Conservation (phyloP, 2,797 vertebrate genomes). For the Sorex maritimensis region DNA sequence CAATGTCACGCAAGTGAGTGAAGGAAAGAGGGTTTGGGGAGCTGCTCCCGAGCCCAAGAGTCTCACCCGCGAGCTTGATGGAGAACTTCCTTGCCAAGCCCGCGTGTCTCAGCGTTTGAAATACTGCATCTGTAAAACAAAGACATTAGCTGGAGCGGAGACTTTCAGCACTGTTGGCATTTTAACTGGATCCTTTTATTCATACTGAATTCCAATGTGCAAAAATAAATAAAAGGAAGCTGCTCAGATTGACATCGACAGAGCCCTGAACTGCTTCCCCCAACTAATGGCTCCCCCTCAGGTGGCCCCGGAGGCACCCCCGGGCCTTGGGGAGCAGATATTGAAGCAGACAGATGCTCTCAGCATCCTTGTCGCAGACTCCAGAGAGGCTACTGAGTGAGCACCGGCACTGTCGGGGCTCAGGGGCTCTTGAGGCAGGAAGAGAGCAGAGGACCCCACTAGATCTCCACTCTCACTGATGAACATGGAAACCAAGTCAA, state of each 20-base stretch:
- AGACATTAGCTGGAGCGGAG: neutral
- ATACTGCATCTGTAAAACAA: constrained; percentile 28
- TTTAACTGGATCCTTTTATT: neutral
- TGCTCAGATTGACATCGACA: neutral
- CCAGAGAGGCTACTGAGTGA: neutral
- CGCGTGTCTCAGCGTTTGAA: neutral
- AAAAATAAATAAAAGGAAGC: constrained; percentile 3
- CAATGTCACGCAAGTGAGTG: neutral
- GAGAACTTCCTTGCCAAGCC: neutral
- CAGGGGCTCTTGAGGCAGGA: neutral
- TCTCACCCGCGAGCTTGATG: neutral
- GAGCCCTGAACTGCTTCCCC: neutral
- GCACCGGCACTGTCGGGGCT: neutral
- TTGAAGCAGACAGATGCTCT: neutral
- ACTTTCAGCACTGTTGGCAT: neutral
- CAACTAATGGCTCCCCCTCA: neutral
- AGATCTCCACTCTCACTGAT: neutral
- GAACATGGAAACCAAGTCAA: neutral
- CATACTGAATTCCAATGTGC: neutral
- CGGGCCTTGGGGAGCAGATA: neutral
- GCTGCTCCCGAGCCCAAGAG: neutral
- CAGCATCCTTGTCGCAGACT: neutral
- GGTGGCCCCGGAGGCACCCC: neutral
- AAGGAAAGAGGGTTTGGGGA: neutral
- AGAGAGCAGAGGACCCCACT: neutral